These are phyloP conservation scores for Cassiopea xamachana DNA, from an alignment of 30 jellyfish, hydroid and myxozoan species.

Conservation along the genomic window DNA sequence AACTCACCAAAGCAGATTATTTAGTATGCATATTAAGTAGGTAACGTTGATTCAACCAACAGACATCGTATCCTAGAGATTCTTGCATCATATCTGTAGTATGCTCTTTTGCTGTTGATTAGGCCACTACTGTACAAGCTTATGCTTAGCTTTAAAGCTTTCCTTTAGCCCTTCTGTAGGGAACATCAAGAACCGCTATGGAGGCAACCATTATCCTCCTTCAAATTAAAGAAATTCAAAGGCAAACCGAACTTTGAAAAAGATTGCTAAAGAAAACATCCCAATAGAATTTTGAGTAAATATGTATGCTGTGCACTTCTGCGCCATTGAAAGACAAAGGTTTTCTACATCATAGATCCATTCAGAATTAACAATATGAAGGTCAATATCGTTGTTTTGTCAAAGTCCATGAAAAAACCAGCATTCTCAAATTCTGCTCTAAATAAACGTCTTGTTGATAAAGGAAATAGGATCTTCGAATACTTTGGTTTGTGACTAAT, in stretches of 20 bases:
- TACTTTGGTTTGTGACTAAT: neutral
- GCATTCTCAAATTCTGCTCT: constrained; percentile 3
- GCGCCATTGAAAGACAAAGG: neutral
- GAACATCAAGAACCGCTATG: no score
- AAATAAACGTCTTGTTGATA: neutral
- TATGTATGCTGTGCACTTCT: constrained; percentile 17
- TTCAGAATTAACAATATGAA: constrained; percentile 9
- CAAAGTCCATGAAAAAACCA: neutral
- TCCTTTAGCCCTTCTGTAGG: no score
- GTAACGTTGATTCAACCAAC: no score
- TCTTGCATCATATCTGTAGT: no score
- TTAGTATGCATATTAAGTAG: no score
- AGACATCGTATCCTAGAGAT: no score
- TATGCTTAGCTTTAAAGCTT: no score
- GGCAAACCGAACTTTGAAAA: neutral
- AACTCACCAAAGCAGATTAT: no score
- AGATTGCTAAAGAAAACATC: neutral
- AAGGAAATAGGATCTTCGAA: constrained; percentile 8
- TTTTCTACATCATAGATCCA: neutral
- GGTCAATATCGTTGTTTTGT: constrained; percentile 17
- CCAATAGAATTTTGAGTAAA: constrained; percentile 13
- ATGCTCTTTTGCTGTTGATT: no score
- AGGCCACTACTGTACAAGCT: no score
- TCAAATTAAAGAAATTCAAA: neutral
- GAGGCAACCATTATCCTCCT: no score